phyloP scores from a whole-genome alignment of 2,888 invertebrate genomes.

The Oscheius sp. region DNA sequence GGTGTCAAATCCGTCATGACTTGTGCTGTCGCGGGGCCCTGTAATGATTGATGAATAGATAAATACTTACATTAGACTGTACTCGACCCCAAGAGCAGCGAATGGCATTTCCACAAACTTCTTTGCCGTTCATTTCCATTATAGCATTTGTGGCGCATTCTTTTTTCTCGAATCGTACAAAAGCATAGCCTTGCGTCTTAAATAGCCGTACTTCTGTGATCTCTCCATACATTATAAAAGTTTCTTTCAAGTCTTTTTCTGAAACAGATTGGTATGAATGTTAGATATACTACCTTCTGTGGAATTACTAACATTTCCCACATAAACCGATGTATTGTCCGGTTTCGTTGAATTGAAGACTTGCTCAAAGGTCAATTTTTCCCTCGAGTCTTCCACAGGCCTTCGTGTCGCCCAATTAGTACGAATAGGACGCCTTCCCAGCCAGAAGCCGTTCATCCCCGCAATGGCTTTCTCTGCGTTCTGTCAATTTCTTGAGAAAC shows the following conservation, averaged over 20 bases:
- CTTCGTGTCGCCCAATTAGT: conserved; percentile 99
- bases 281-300: conserved; percentile 47
- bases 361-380: conserved; percentile 63
- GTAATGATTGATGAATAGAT: neutral
- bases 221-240: conserved; percentile 90
- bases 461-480: conserved; percentile 97
- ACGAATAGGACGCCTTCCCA: conserved; percentile 93
- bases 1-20: conserved; percentile 34
- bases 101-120: conserved; percentile 59
- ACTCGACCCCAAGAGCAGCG: conserved; percentile 67
- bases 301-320: conserved; percentile 82
- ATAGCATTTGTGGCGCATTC: conserved; percentile 98
- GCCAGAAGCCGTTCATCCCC: conserved; percentile 98
- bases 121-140: conserved; percentile 86
- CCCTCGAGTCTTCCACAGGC: conserved; percentile 76
- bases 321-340: conserved; percentile 97
- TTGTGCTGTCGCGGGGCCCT: conserved; percentile 28
- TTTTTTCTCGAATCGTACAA: conserved; percentile 87
- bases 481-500: conserved; percentile 48
- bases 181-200: conserved; percentile 65
- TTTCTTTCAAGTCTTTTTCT: conserved; percentile 93
- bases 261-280: too few species aligned
- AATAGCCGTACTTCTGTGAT: conserved; percentile 97
- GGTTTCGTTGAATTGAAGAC: conserved; percentile 97
- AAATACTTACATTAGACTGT: conserved; percentile 38